Evolutionary conservation across 1,140 invertebrate genomes (phyloP).

Genomic region (Eubasilissa regina): DNA sequence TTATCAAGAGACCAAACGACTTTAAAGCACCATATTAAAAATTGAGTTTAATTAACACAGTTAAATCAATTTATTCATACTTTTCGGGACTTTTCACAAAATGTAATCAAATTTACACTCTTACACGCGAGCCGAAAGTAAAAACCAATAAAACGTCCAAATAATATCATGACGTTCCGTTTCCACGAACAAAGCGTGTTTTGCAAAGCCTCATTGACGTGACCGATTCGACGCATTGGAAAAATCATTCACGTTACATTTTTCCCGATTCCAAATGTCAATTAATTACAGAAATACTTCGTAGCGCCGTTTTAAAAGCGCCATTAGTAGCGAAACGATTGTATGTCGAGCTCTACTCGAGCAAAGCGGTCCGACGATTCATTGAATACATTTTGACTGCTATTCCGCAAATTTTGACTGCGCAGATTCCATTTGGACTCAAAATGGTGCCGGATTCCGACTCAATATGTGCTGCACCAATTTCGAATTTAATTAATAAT

Average conservation of each 20-base stretch:
- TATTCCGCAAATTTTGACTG: conserved; percentile 29
- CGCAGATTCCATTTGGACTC: conserved; percentile 4
- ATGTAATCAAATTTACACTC: no score
- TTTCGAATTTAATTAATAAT: conserved; percentile 58
- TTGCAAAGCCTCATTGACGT: not conserved
- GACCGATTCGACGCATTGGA: not conserved
- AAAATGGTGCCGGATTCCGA: conserved; percentile 8
- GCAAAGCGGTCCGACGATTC: not conserved
- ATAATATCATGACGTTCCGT: not conserved
- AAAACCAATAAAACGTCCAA: no score
- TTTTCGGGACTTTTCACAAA: no score
- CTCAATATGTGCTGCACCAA: conserved; percentile 39
- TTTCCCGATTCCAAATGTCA: not conserved
- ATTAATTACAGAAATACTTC: not conserved
- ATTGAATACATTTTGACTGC: not conserved
- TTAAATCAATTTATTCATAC: no score
- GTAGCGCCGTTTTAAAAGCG: conserved; percentile 5
- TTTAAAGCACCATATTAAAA: no score
- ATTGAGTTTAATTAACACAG: no score
- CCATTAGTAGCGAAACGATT: conserved; percentile 10
- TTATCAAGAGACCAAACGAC: no score
- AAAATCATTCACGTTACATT: not conserved
- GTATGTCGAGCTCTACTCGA: not conserved
- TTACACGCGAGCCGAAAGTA: no score
- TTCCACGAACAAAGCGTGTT: not conserved